phyloP scores from a whole-genome alignment of 1,140 invertebrate species.

The Nymphalis io region DNA sequence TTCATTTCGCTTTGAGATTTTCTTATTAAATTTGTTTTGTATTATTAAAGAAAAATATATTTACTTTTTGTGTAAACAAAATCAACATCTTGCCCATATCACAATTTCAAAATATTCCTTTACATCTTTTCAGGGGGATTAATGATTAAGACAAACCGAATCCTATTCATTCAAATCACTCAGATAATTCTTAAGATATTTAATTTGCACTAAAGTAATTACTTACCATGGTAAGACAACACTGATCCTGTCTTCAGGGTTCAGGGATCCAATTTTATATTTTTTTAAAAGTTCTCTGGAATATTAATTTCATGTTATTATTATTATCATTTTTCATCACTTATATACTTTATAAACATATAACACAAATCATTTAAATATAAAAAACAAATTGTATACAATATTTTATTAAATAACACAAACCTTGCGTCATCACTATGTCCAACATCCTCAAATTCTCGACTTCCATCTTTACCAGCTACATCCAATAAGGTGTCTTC shows the following conservation, averaged over 20 bases:
- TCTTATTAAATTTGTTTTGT: no score
- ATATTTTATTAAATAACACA: slow-evolving; percentile 10
- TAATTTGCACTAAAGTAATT: slow-evolving; percentile 7
- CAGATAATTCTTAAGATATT: not conserved
- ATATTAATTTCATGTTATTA: slow-evolving; percentile 31
- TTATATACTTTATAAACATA: not conserved
- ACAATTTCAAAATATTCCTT: no score
- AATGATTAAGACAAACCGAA: no score
- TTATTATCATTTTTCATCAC: no score
- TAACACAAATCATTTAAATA: not conserved
- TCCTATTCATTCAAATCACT: no score
- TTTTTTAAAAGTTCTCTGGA: slow-evolving; percentile 91
- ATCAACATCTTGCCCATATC: no score
- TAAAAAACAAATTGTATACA: no score
- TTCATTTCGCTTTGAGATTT: no score
- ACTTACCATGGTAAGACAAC: slow-evolving; percentile 17
- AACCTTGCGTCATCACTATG: slow-evolving; percentile 91
- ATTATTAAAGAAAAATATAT: no score
- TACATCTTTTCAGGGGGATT: no score
- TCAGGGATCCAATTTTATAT: slow-evolving; percentile 90
- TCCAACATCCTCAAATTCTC: slow-evolving; percentile 92
- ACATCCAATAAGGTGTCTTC: slow-evolving; percentile 89
- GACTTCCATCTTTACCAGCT: slow-evolving; percentile 88
- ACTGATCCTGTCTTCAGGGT: slow-evolving; percentile 47
- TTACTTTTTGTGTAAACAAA: no score